Percentiles rank a stretch among this genome's conserved stretches.
phyloP scores from a whole-genome alignment of 2,888 invertebrate species.

The Tridacna crocea region DNA sequence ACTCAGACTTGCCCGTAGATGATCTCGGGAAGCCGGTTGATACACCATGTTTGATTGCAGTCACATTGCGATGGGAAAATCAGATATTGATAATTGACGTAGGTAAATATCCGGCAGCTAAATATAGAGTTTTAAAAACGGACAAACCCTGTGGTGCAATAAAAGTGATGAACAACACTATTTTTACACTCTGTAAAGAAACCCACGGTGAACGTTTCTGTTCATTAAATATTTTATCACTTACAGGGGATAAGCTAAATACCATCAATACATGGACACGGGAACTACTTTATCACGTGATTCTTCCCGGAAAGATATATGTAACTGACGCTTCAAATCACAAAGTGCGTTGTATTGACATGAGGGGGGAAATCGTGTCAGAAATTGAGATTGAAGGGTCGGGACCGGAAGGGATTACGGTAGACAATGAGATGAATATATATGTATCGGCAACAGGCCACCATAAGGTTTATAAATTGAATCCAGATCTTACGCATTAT shows the following conservation, averaged over 20 bases:
- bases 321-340: background rate
- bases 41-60: background rate
- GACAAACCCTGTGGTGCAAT: background rate
- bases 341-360: background rate
- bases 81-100: background rate
- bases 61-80: background rate
- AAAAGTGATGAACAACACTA: background rate
- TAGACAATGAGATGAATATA: background rate
- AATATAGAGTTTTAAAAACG: background rate
- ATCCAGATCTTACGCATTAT: background rate
- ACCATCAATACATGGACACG: too few relatives aligned
- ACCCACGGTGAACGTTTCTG: background rate
- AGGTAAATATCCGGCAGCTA: background rate
- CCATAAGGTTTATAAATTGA: background rate
- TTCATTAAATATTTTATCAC: too few relatives aligned
- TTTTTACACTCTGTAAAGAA: background rate
- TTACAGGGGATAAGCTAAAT: too few relatives aligned
- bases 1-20: background rate
- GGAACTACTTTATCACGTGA: background rate
- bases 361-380: background rate
- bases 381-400: background rate
- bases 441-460: background rate
- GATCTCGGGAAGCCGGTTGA: background rate
- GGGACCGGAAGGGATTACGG: background rate
- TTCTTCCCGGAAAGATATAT: background rate